Evolutionary conservation across 2,797 vertebrate species (phyloP).

Genomic region (Apogon talboti): DNA sequence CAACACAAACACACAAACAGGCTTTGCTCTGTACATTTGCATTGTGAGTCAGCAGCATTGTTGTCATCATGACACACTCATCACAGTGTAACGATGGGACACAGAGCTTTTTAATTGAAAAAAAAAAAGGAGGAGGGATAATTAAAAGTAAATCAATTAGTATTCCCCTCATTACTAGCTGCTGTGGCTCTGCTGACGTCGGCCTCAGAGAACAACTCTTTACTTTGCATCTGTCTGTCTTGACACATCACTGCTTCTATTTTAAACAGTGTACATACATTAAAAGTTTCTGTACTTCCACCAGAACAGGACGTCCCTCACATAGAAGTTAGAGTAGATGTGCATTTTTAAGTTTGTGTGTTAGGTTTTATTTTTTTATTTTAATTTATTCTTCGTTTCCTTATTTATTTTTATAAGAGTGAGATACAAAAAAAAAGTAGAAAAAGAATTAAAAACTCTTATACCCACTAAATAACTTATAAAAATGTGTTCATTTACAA

Average conservation of each 20-base stretch:
- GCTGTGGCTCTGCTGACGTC: conserved; percentile 28
- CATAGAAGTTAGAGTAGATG: too few relatives aligned
- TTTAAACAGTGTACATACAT: not conserved
- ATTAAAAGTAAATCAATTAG: conserved; percentile 80
- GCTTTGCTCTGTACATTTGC: conserved; percentile 39
- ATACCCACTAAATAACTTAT: too few relatives aligned
- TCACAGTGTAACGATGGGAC: conserved; percentile 18
- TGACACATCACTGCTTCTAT: not conserved
- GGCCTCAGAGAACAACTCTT: conserved; percentile 10
- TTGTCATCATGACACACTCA: conserved; percentile 49
- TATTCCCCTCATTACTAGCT: conserved; percentile 60
- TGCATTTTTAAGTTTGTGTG: too few relatives aligned
- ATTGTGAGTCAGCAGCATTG: conserved; percentile 34
- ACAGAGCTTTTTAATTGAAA: conserved; percentile 68
- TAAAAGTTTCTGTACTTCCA: not conserved
- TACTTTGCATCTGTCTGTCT: conserved; percentile 2
- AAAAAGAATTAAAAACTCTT: too few relatives aligned
- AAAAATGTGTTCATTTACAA: too few relatives aligned
- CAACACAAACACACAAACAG: conserved; percentile 23
- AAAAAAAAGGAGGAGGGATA: conserved; percentile 60
- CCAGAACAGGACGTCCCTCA: too few relatives aligned
- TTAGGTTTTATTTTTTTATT: too few relatives aligned
- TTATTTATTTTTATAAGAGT: too few relatives aligned
- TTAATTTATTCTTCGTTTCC: too few relatives aligned
- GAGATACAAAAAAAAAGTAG: too few relatives aligned